Evolutionary conservation across 1,140 invertebrate species (phyloP), one percentile per base, ranked within the genome.

Genomic region (Andrena cerasifolii): DNA sequence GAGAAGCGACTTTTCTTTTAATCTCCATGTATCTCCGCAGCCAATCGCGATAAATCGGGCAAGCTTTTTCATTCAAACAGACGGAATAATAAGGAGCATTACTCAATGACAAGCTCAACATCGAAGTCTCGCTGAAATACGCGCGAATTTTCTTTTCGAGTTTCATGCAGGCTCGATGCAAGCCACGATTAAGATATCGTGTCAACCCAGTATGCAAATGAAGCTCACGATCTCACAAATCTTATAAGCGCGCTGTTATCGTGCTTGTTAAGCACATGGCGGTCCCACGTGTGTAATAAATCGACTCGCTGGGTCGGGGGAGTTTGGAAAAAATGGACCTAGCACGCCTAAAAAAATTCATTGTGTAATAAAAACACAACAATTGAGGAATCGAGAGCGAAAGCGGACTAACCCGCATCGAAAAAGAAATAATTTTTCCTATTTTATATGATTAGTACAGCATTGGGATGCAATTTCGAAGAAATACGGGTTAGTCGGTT

Each of bases 171-270:
- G 43, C 16, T 58, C 26, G 56, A 56, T 75, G 51, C 58, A n/a
- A 56, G 24, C 6, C 24, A 7, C 40, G 51, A 67, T 67, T 75
- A 45, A 75, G 63, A 58, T 58, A 75, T 68, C 73, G 21, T 31
- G 40, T 28, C 73, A 33, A 68, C 63, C 63, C 28, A 68, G 40
- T 67, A 67, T 68, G 73, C 73, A 75, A 68, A 75, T 75, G 14
- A 43, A 33, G 36, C 21, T n/a, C 40, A 51, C 21, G 24, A 26
- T 16, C 14, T 16, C 40, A 26, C 62, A 67, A 68, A 67, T 75
- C 63, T 67, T 68, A 47, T 31, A 47, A 56, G 21, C 26, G 51
- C 40, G 24, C 62, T 58, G 51, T 58, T 75, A 58, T 75, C 73
- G 28, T 40, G 28, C 63, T 58, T 67, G 36, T 56, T 68, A 58